phyloP scores from a whole-genome alignment of 2,797 vertebrate genomes.

The Pelobates cultripes region DNA sequence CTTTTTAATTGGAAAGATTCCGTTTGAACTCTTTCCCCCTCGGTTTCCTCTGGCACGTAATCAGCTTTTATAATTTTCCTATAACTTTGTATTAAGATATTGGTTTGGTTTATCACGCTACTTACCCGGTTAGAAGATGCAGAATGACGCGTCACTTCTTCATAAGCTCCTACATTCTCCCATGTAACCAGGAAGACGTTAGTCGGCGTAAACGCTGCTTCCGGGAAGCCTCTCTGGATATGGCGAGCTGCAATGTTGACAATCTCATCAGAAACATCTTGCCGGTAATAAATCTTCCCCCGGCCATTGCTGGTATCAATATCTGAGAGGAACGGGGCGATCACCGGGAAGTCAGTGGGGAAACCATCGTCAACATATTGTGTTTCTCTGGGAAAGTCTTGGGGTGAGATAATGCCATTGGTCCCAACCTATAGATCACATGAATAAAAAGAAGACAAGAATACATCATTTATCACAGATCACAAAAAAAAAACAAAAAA shows the following conservation, averaged over 20 bases:
- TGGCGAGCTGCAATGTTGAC: constrained; percentile 76
- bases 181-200: constrained; percentile 86
- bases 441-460: not conserved
- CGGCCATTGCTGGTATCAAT: constrained; percentile 86
- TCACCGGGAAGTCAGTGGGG: constrained; percentile 91
- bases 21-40: not conserved
- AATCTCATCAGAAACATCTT: constrained; percentile 77
- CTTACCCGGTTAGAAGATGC: constrained; percentile 80
- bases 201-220: constrained; percentile 75
- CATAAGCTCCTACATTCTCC: constrained; percentile 88
- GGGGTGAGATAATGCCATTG: constrained; percentile 94
- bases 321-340: constrained; percentile 93
- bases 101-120: not conserved
- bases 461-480: too few relatives aligned
- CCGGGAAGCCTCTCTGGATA: constrained; percentile 82
- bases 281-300: constrained; percentile 86
- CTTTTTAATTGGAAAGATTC: not conserved
- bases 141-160: constrained; percentile 68
- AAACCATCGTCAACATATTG: constrained; percentile 94
- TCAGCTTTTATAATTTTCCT: too few relatives aligned
- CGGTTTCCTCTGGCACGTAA: too few relatives aligned
- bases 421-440: constrained; percentile 84
- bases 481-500: too few relatives aligned
- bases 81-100: too few relatives aligned
- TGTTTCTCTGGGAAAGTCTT: constrained; percentile 93